Evolutionary conservation across 2,888 invertebrate genomes (phyloP), one percentile per base, ranked within the genome.

Genomic region (Eilema depressum): DNA sequence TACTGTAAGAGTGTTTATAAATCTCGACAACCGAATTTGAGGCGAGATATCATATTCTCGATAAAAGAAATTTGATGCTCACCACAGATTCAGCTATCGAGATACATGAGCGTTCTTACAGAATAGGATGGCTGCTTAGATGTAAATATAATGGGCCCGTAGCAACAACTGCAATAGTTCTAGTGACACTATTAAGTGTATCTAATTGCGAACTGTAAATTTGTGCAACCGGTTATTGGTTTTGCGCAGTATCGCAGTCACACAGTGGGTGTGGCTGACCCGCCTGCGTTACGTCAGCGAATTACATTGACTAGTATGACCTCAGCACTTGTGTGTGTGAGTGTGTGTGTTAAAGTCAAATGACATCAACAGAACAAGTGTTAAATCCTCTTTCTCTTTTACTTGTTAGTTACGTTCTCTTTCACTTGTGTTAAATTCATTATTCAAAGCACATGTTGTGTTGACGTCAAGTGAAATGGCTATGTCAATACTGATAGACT

Each of bases 201-300:
- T n/a, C n/a, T n/a, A 53, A 53, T 53, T 53, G 53, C 53, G n/a
- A n/a, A 53, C 8, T 53, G 53, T 10, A 47, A 53, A 53, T 53
- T 75, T 81, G 60, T 70, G 63, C 70, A 78, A 78, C 53, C n/a
- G 23, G 11, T 17, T 11, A 10, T 33, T 61, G 63, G 71, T 71
- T 67, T 80, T 80, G 17, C 20, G 20, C 47, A 53, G 20, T 47
- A 47, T 79, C 73, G 70, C 64, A 71, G 74, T 65, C 68, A 59
- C 17, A 10, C 47, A 23, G 83, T 82, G 82, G 81, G 81, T 83
- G 81, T 82, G 81, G 75, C 73, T 71, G 77, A 71, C 79, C 75
- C 69, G 77, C 83, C 81, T 70, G 73, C 68, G 69, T 79, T 69
- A 83, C 81, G 83, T 83, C 82, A 79, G 57, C 59, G 20, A 20